phyloP scores from a whole-genome alignment of 2,888 invertebrate genomes.

The Arenicola marina region DNA sequence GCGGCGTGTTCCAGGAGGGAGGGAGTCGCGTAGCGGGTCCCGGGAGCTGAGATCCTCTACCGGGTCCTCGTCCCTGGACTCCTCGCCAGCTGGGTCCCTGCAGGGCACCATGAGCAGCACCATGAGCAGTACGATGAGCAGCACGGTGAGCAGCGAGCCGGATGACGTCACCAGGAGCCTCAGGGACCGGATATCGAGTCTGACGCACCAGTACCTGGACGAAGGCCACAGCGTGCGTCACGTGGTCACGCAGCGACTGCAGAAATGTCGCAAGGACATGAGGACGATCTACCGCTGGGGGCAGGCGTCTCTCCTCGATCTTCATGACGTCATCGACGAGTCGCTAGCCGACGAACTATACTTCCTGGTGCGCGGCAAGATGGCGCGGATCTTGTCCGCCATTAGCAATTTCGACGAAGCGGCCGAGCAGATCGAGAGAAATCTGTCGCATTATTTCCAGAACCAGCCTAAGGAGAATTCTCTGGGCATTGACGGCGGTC shows the following conservation, averaged over 20 bases:
- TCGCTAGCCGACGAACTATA: constrained; percentile 22
- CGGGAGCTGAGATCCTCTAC: background rate
- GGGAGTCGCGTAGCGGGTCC: background rate
- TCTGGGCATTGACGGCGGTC: background rate
- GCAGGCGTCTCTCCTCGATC: constrained; percentile 18
- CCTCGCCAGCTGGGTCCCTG: background rate
- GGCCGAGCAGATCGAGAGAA: constrained; percentile 17
- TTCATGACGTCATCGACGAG: constrained; percentile 21
- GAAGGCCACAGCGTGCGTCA: constrained; percentile 12
- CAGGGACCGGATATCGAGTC: constrained; percentile 6
- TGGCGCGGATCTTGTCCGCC: constrained; percentile 18
- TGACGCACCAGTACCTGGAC: constrained; percentile 13
- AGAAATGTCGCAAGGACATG: constrained; percentile 12
- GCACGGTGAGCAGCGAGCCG: background rate
- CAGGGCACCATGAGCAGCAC: background rate
- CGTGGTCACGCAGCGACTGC: constrained; percentile 7
- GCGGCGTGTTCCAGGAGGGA: background rate
- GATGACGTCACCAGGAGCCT: background rate
- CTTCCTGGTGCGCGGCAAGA: constrained; percentile 19
- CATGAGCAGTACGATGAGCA: background rate
- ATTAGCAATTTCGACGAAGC: constrained; percentile 23
- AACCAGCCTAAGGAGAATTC: background rate
- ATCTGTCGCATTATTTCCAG: constrained; percentile 3
- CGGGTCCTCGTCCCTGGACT: background rate
- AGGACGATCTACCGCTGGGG: constrained; percentile 21